Conservation (phyloP, 2,113 vertebrate genomes). For the Ptilonorhynchus violaceus region DNA sequence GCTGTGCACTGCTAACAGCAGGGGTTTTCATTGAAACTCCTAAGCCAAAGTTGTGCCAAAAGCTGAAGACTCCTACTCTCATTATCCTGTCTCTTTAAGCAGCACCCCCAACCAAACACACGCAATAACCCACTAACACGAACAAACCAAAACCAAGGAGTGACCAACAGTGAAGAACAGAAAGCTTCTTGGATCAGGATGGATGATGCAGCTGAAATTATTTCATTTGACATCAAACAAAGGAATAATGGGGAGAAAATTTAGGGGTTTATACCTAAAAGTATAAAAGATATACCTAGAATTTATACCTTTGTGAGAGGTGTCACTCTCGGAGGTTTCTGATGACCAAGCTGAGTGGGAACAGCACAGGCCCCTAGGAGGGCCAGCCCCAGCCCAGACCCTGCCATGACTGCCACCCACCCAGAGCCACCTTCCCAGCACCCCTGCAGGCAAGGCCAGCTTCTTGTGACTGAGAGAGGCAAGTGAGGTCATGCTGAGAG, state of each 20-base stretch:
- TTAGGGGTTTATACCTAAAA: not conserved
- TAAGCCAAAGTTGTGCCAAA: not conserved
- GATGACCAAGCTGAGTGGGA: fast-evolving
- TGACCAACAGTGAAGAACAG: not conserved
- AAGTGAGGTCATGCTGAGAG: not conserved
- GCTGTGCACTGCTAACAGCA: not conserved
- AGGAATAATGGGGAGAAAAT: not conserved
- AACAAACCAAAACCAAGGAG: not conserved
- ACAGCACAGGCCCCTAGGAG: not conserved
- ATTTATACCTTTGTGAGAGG: not conserved
- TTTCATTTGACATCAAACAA: not conserved
- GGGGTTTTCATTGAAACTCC: not conserved
- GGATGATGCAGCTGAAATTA: not conserved
- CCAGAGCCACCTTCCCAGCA: not conserved
- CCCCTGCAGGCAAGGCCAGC: not conserved
- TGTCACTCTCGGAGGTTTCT: not conserved
- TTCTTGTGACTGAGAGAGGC: not conserved
- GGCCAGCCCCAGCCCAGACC: not conserved
- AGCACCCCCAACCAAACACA: not conserved
- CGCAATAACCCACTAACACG: not conserved
- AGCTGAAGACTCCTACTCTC: not conserved
- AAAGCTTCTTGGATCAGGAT: not conserved
- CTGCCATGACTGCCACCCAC: fast-evolving
- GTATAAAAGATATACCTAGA: not conserved
- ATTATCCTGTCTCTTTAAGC: not conserved